These are phyloP conservation scores for Oligia strigilis DNA, from an alignment of 2,888 invertebrate genomes.

Conservation along the genomic window DNA sequence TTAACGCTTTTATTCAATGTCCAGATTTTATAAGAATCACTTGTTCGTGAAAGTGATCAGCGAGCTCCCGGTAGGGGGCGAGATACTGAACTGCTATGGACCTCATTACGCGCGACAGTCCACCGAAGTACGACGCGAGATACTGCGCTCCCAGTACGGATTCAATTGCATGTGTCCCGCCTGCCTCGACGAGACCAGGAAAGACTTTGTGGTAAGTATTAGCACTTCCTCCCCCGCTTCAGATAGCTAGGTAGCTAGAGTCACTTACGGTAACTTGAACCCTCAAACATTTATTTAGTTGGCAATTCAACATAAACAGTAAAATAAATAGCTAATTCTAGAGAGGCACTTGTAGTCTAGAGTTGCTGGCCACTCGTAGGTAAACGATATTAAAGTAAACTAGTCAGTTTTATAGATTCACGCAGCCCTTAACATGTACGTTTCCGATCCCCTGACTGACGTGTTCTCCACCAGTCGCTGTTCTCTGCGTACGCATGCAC, in stretches of 20 bases:
- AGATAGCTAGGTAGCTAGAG: constrained; percentile 17
- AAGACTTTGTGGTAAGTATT: constrained; percentile 81
- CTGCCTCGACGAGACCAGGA: constrained; percentile 88
- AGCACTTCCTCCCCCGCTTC: not conserved
- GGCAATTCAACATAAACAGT: not conserved
- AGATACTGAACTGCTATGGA: constrained; percentile 96
- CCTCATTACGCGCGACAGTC: constrained; percentile 93
- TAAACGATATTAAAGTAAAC: constrained; percentile 5
- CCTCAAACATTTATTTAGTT: constrained; percentile 18
- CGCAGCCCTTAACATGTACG: not conserved
- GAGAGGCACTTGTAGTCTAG: constrained; percentile 42
- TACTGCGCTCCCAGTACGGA: constrained; percentile 93
- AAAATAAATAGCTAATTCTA: constrained; percentile 1
- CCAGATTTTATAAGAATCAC: constrained; percentile 93
- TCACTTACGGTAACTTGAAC: not conserved
- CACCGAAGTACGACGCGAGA: constrained; percentile 90
- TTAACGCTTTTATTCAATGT: not conserved
- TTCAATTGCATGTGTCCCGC: constrained; percentile 94
- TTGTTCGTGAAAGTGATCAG: constrained; percentile 93
- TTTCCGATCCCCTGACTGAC: constrained; percentile 34
- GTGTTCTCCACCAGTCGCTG: constrained; percentile 71
- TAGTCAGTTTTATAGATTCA: constrained; percentile 8
- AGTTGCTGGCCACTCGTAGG: constrained; percentile 19
- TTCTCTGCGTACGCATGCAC: constrained; percentile 86
- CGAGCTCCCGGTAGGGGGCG: constrained; percentile 91